Base-by-base conservation (phyloP, 2,113 vertebrate species). In the Pyrgilauda ruficollis region DNA sequence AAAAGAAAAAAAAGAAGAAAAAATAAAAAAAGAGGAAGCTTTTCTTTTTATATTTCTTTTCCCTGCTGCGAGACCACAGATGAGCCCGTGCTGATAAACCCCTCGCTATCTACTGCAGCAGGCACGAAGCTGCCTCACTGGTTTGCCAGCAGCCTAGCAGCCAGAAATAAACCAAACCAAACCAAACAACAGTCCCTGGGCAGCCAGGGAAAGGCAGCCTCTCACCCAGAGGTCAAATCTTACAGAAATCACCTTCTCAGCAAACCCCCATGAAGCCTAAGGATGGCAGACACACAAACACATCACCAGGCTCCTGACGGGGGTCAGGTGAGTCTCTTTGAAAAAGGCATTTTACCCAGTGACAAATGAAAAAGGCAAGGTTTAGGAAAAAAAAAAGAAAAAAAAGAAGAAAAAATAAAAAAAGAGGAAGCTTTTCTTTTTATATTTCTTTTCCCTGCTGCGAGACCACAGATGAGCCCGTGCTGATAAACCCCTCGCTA, bases 101-200 rank as follows among this genome's bases (percentile, higher is more conserved):
- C 8, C 67, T 82, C 0, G 35, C 87, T 95, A 96, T 96, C 94
- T 82, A 82, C 82, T 84, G 58, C 70, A 70, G 87, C 97, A 97
- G 91, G 85, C 91, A 35, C 55, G 9, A 63, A n/a, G 33, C 41
- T 2, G 6, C 58, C 66, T 47, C 5, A 1, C 70, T 43, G 77
- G 17, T 72, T 28, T 85, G 91, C 47, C 9, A 0, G 43, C 74
- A 73, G 44, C 1, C 33, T 78, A 63, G 4, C 33, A 47, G 62
- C 35, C 83, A 86, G 47, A 41, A 88, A 73, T 50, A 59, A 92
- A 90, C 18, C 93, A 73, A 89, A n/a, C n/a, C n/a, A n/a, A n/a
- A 84, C 24, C 64, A 56, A 68, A 46, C 83, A 95, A 88, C 20
- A 2, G 87, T 15, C 58, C 63, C 79, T 5, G 2, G 33, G 62